Evolutionary conservation across 2,888 invertebrate genomes (phyloP).

Genomic region (Sarcophaga subvicina): DNA sequence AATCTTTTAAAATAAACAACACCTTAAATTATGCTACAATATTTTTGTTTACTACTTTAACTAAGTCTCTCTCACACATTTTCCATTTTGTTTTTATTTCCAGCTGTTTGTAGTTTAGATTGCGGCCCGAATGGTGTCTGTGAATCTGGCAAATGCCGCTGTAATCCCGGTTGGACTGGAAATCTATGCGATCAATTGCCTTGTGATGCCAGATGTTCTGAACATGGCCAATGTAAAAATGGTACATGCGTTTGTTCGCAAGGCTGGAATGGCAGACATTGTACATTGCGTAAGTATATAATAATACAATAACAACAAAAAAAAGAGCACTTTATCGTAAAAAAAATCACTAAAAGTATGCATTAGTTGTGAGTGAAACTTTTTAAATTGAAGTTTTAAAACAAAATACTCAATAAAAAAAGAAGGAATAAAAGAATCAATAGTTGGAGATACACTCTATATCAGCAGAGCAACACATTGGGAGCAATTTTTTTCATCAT

Average conservation of each 20-base stretch:
- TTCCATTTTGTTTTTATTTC: conserved; percentile 50
- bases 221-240: conserved; percentile 98
- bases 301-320: conserved; percentile 4
- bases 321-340: background rate
- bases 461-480: background rate
- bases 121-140: conserved; percentile 98
- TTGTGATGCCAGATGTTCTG: conserved; percentile 95
- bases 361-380: conserved; percentile 23
- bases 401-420: background rate
- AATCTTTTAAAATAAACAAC: no score
- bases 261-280: conserved; percentile 99
- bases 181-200: conserved; percentile 94
- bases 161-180: conserved; percentile 96
- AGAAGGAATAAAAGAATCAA: conserved; percentile 15
- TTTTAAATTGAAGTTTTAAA: conserved; percentile 33
- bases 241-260: conserved; percentile 98
- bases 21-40: background rate
- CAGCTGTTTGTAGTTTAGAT: conserved; percentile 95
- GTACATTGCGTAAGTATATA: conserved; percentile 93
- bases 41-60: background rate
- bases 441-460: conserved; percentile 32
- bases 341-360: conserved; percentile 23
- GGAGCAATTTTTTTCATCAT: conserved; percentile 18
- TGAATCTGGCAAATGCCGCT: conserved; percentile 94
- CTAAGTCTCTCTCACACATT: background rate